A percentile compares a stretch with the other conserved stretches of the same genome.
These are phyloP conservation scores for Probaryconus sp. DNA, from an alignment of 1,140 invertebrate genomes.

Conservation along the genomic window DNA sequence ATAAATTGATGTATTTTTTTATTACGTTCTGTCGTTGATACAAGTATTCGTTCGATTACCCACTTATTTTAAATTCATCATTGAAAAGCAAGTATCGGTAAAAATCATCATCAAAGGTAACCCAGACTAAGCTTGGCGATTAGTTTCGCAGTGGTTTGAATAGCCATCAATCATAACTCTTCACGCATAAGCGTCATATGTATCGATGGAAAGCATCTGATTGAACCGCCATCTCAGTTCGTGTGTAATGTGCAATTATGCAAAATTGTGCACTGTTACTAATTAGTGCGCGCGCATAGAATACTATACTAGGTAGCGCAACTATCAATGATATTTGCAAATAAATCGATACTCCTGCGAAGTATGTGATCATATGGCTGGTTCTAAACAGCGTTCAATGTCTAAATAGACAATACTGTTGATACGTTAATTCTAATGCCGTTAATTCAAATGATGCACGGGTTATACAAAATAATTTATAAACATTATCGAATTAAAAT, in stretches of 20 bases:
- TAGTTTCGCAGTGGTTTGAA: not conserved
- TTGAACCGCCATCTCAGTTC: conserved; percentile 3
- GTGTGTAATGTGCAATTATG: conserved; percentile 3
- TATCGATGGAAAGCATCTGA: not conserved
- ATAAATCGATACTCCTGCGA: conserved; percentile 4
- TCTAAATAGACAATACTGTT: not conserved
- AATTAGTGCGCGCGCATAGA: conserved; percentile 1
- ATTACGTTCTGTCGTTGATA: too few relatives aligned
- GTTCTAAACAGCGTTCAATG: not conserved
- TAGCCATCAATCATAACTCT: not conserved
- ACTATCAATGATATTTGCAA: not conserved
- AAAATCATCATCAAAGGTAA: not conserved
- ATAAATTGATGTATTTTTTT: too few relatives aligned
- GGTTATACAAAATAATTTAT: too few relatives aligned
- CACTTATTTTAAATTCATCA: too few relatives aligned
- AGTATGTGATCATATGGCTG: not conserved
- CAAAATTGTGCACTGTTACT: not conserved
- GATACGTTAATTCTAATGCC: not conserved
- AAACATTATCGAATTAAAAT: too few relatives aligned
- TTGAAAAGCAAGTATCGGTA: too few relatives aligned
- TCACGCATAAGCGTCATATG: not conserved
- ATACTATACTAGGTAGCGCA: not conserved
- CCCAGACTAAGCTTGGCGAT: not conserved
- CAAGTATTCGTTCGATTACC: too few relatives aligned
- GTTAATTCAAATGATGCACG: too few relatives aligned